Conservation (phyloP, 2,888 invertebrate genomes). For the Cephalotes varians region DNA sequence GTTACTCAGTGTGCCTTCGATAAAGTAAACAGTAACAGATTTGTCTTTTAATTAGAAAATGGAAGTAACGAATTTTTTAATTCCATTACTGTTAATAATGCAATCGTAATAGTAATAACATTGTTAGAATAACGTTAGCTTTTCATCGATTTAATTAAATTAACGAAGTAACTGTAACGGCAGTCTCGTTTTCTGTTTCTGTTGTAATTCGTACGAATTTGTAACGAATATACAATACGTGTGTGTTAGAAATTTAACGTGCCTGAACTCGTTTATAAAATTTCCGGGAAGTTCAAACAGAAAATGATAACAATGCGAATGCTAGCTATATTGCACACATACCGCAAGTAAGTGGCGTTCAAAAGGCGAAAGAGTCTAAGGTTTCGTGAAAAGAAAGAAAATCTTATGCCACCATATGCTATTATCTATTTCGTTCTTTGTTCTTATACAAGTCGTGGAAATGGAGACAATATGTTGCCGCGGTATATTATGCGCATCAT, state of each 20-base stretch:
- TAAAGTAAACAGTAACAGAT: background rate
- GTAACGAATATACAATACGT: background rate
- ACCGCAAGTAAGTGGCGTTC: slow-evolving; percentile 16
- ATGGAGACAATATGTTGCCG: slow-evolving; percentile 23
- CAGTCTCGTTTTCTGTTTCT: background rate
- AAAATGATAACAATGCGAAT: slow-evolving; percentile 10
- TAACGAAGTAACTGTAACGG: background rate
- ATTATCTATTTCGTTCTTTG: slow-evolving; percentile 35
- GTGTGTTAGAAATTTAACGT: background rate
- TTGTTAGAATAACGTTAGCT: background rate
- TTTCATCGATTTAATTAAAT: slow-evolving; percentile 23
- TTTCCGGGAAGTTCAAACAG: slow-evolving; percentile 15
- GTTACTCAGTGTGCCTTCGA: slow-evolving; percentile 26
- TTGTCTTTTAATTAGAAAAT: slow-evolving; percentile 9
- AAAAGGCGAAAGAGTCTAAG: slow-evolving; percentile 39
- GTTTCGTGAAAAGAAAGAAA: slow-evolving; percentile 39
- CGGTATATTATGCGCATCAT: slow-evolving; percentile 22
- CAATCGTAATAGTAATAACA: background rate
- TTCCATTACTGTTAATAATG: background rate
- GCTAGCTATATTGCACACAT: background rate
- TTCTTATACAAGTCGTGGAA: slow-evolving; percentile 34
- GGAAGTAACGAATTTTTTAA: background rate
- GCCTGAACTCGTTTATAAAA: slow-evolving; percentile 12
- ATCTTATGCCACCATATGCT: slow-evolving; percentile 18
- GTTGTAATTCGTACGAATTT: background rate